phyloP scores from a whole-genome alignment of 1,140 invertebrate genomes.

The Cyphomyrmex costatus region DNA sequence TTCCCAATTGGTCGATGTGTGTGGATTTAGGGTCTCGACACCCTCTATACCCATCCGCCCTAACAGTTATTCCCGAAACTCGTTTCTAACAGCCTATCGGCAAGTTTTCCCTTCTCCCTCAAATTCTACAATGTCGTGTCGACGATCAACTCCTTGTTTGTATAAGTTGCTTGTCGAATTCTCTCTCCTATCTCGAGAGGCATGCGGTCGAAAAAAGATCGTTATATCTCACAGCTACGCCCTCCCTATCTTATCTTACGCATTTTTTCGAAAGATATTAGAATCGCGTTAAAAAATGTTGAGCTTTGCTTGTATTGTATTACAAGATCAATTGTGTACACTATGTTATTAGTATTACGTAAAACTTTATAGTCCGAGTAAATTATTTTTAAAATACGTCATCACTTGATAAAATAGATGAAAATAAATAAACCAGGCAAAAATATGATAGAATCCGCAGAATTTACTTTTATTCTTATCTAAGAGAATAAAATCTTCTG shows the following conservation, averaged over 20 bases:
- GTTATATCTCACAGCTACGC: not conserved
- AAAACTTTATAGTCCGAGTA: not conserved
- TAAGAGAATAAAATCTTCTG: not conserved
- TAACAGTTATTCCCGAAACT: constrained; percentile 45
- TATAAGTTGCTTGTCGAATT: not conserved
- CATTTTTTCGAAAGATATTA: not conserved
- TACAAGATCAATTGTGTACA: not conserved
- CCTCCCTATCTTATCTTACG: not conserved
- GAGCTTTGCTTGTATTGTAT: not conserved
- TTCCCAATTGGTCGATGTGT: constrained; percentile 47
- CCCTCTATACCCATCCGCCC: constrained; percentile 26
- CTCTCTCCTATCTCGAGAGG: not conserved
- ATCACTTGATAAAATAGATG: constrained; percentile 10
- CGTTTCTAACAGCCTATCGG: constrained; percentile 55
- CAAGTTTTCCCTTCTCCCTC: constrained; percentile 26
- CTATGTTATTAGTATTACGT: not conserved
- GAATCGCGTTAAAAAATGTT: not conserved
- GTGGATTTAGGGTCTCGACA: constrained; percentile 63
- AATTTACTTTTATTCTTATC: not conserved
- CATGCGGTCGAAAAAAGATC: not conserved
- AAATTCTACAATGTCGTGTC: not conserved
- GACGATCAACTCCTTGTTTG: not conserved
- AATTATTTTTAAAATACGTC: constrained; percentile 1
- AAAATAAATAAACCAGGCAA: not conserved
- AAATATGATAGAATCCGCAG: not conserved